A percentile compares a stretch with the other conserved stretches of the same genome.
Conservation (phyloP, 2,888 invertebrate genomes). For the Hirtodrosophila histrioides region DNA sequence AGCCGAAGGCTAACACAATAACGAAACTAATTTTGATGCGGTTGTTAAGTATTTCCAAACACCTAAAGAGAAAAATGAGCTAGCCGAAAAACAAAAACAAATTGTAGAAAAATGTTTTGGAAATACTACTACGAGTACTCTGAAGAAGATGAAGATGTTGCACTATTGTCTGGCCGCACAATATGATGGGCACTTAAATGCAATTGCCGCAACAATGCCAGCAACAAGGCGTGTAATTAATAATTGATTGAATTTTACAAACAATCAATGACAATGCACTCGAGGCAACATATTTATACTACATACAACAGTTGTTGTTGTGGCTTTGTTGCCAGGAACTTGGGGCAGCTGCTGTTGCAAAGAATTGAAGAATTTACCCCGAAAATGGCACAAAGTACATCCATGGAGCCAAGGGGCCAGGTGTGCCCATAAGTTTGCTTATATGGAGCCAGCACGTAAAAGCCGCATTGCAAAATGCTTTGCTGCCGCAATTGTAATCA, state of each 20-base stretch:
- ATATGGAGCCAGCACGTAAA: constrained; percentile 65
- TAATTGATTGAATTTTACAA: constrained; percentile 73
- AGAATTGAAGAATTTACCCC: constrained; percentile 62
- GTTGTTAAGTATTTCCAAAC: constrained; percentile 79
- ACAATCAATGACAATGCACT: constrained; percentile 57
- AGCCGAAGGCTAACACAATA: constrained; percentile 77
- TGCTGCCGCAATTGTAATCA: constrained; percentile 71
- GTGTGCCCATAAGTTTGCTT: constrained; percentile 66
- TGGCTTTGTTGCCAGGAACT: background rate
- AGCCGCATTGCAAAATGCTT: constrained; percentile 67
- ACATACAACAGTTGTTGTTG: too few relatives aligned
- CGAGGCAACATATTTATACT: constrained; percentile 16
- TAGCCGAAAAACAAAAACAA: constrained; percentile 22
- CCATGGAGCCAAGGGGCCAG: constrained; percentile 47
- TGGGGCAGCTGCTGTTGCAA: constrained; percentile 33
- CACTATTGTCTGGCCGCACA: constrained; percentile 50
- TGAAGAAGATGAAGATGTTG: constrained; percentile 64
- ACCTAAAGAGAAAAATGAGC: constrained; percentile 48
- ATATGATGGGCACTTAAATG: constrained; percentile 54
- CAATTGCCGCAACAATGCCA: constrained; percentile 53
- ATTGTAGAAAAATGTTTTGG: constrained; percentile 15
- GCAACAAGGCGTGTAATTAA: constrained; percentile 77
- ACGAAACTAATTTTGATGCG: constrained; percentile 80
- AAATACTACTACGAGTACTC: background rate
- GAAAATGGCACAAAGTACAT: constrained; percentile 71